Conservation (phyloP, 1,140 invertebrate species). For the Drosophila pectinifera region DNA sequence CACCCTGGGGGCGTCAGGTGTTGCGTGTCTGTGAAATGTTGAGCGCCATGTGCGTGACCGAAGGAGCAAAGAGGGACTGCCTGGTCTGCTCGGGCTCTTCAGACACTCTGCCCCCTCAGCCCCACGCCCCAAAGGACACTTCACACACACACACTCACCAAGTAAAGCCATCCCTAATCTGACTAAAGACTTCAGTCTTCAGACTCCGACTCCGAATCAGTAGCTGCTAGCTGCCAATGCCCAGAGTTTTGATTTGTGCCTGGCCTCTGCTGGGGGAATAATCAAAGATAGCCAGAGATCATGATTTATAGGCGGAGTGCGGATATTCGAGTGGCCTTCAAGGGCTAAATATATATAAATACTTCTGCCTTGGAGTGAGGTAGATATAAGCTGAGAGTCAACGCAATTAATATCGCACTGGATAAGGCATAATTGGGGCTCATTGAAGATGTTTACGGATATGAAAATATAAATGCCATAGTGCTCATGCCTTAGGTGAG, state of each 20-base stretch:
- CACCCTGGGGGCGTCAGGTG: conserved; percentile 36
- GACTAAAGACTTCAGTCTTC: conserved; percentile 20
- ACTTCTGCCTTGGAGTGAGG: background rate
- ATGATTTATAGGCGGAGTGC: conserved; percentile 18
- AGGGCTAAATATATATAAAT: conserved; percentile 5
- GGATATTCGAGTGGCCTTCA: conserved; percentile 8
- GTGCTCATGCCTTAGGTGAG: too few species aligned
- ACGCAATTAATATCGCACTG: conserved; percentile 9
- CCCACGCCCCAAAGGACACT: conserved; percentile 4
- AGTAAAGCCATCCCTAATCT: conserved; percentile 20
- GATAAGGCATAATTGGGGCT: background rate
- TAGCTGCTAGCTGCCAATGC: conserved; percentile 25
- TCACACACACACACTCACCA: conserved; percentile 17
- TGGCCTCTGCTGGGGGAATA: conserved; percentile 20
- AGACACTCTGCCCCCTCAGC: conserved; percentile 6
- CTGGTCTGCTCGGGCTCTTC: conserved; percentile 15
- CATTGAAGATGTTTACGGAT: too few species aligned
- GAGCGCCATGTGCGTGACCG: conserved; percentile 74
- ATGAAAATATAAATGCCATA: too few species aligned
- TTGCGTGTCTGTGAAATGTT: conserved; percentile 78
- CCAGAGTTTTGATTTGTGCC: conserved; percentile 44
- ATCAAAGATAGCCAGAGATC: conserved; percentile 15
- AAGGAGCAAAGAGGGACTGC: conserved; percentile 47
- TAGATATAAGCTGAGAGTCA: background rate
- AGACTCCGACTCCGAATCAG: conserved; percentile 28